A percentile compares a stretch with the other conserved stretches of the same genome.
These are phyloP conservation scores for Hydrotaea cyrtoneurina DNA, from an alignment of 2,888 invertebrate genomes.

Conservation along the genomic window DNA sequence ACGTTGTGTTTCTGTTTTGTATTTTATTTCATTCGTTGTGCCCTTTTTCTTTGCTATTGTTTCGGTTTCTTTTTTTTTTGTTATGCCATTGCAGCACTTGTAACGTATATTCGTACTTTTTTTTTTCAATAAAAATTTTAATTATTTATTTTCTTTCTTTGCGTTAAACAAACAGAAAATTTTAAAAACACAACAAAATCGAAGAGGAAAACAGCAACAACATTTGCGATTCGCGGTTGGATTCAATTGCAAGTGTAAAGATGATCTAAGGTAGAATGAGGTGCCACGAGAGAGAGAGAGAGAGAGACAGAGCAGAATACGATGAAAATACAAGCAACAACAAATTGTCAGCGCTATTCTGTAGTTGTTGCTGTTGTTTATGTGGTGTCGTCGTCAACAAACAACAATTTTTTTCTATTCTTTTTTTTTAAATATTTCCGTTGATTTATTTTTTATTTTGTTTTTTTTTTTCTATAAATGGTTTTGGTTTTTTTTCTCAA, in stretches of 20 bases:
- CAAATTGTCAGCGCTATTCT: slow-evolving; percentile 32
- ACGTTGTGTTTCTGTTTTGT: slow-evolving; percentile 36
- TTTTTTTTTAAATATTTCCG: background rate
- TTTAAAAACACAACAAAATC: background rate
- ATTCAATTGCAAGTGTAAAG: background rate
- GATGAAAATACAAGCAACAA: background rate
- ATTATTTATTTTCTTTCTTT: slow-evolving; percentile 37
- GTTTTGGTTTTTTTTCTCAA: slow-evolving; percentile 36
- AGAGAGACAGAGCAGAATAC: background rate
- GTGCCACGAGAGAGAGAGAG: background rate
- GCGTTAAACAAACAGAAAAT: background rate
- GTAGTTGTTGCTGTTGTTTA: slow-evolving; percentile 11
- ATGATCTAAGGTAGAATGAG: background rate
- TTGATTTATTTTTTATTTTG: slow-evolving; percentile 14
- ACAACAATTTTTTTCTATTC: background rate
- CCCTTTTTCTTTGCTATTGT: slow-evolving; percentile 28
- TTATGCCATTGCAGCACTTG: slow-evolving; percentile 21
- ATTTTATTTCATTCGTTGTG: background rate
- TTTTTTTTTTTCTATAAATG: slow-evolving; percentile 20
- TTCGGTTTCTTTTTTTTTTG: slow-evolving; percentile 3
- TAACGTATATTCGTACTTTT: slow-evolving; percentile 54
- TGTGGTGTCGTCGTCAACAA: background rate
- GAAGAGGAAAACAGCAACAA: background rate
- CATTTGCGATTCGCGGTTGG: background rate
- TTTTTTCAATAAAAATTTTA: slow-evolving; percentile 44